phyloP scores from a whole-genome alignment of 2,113 vertebrate species.

The Bubo scandiacus region DNA sequence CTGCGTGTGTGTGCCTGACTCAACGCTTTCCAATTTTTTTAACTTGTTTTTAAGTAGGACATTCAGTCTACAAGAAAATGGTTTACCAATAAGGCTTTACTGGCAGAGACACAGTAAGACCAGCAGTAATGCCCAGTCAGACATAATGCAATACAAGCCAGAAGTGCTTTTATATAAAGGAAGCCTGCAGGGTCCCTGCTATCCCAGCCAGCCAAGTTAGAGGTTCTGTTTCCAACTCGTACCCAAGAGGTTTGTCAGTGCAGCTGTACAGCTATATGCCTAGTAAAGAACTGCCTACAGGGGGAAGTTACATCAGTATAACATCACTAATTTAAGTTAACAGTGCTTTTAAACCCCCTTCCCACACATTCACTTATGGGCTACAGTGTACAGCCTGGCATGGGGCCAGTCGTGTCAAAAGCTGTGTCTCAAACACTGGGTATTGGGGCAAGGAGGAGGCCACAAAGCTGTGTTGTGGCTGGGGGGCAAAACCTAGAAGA shows the following conservation, averaged over 20 bases:
- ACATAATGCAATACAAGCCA: neutral
- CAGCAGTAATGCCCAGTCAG: neutral
- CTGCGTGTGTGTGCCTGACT: neutral
- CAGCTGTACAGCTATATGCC: neutral
- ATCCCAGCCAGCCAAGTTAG: neutral
- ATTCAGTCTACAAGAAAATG: neutral
- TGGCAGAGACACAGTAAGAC: neutral
- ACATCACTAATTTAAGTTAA: neutral
- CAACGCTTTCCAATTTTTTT: neutral
- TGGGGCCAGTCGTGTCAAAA: neutral
- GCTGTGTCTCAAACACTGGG: neutral
- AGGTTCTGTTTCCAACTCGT: neutral
- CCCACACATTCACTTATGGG: accelerated
- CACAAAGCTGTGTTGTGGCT: neutral
- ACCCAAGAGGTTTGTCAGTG: neutral
- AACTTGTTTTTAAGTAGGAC: neutral
- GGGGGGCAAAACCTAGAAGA: neutral
- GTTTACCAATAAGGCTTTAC: neutral
- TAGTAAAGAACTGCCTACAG: neutral
- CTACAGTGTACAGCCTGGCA: neutral
- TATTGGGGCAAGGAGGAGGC: neutral
- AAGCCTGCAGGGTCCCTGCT: neutral
- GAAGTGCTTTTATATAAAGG: neutral
- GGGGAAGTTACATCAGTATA: neutral
- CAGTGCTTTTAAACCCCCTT: neutral